A percentile compares a stretch with the other conserved stretches of the same genome.
Evolutionary conservation across 2,113 vertebrate species (phyloP).

Genomic region (Leucosticte australis): DNA sequence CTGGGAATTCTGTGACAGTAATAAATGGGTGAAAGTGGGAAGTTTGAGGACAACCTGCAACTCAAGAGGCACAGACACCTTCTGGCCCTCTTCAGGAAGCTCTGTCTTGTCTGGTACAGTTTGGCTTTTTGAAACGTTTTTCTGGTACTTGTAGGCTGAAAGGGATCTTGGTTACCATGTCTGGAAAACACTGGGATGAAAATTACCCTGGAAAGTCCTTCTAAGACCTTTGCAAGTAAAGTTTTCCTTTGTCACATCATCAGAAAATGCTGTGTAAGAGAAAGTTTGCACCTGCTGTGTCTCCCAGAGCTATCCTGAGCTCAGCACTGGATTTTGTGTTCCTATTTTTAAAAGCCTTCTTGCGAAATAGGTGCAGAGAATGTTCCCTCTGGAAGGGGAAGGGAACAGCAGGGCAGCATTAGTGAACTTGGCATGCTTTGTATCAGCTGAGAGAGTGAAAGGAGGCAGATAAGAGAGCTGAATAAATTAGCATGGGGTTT

Average conservation of each 20-base stretch:
- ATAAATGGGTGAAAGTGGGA: neutral
- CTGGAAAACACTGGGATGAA: neutral
- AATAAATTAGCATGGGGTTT: neutral
- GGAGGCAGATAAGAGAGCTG: constrained; percentile 13
- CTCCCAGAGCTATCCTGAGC: neutral
- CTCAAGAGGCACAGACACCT: neutral
- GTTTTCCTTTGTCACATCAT: neutral
- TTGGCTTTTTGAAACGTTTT: neutral
- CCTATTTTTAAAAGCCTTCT: constrained; percentile 54
- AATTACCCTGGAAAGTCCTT: neutral
- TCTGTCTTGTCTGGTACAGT: neutral
- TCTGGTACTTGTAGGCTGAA: neutral
- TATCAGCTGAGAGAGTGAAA: neutral
- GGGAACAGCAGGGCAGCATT: neutral
- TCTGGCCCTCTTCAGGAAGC: neutral
- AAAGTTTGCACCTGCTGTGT: constrained; percentile 23
- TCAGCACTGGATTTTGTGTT: constrained; percentile 1
- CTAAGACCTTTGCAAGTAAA: neutral
- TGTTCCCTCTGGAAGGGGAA: constrained; percentile 24
- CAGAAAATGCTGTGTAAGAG: constrained; percentile 36
- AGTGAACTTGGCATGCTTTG: neutral
- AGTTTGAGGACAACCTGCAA: neutral
- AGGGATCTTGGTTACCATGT: neutral
- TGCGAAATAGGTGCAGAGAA: neutral
- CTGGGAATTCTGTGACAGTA: neutral